These are phyloP conservation scores for Peromyscus nudipes DNA, from an alignment of 2,797 vertebrate species.

Conservation along the genomic window DNA sequence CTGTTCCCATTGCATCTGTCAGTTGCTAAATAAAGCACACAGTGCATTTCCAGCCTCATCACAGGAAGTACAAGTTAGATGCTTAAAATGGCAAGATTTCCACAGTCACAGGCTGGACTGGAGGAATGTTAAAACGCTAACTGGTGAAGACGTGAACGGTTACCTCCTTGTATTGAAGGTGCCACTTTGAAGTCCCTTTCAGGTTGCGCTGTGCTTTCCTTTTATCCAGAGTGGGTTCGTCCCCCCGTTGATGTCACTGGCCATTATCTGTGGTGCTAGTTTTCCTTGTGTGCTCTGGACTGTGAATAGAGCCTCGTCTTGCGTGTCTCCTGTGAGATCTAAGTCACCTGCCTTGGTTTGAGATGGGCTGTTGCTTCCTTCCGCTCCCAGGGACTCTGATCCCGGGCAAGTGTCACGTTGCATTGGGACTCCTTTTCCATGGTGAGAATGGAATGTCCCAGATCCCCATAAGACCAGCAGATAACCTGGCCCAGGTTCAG, in stretches of 20 bases:
- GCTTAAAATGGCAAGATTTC: not conserved
- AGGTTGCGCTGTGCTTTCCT: not conserved
- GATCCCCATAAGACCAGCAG: not conserved
- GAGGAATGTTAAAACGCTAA: not conserved
- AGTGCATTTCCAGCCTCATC: not conserved
- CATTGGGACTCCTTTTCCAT: not conserved
- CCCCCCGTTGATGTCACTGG: not conserved
- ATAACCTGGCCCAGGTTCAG: not conserved
- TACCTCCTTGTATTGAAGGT: not conserved
- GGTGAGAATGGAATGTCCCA: not conserved
- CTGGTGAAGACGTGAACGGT: not conserved
- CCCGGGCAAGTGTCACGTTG: not conserved
- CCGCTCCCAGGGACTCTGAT: not conserved
- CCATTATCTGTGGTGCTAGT: not conserved
- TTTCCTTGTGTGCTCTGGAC: constrained; percentile 28
- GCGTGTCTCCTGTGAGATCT: not conserved
- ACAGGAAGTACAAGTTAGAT: constrained; percentile 3
- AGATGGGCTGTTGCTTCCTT: not conserved
- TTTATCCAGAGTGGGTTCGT: not conserved
- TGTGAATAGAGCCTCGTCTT: not conserved
- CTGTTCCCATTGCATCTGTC: not conserved
- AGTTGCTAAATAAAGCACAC: not conserved
- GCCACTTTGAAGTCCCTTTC: not conserved
- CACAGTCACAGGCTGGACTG: constrained; percentile 4
- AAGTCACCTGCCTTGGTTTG: not conserved